These are phyloP conservation scores for Epinotia bilunana DNA, from an alignment of 2,888 invertebrate genomes.

Conservation along the genomic window DNA sequence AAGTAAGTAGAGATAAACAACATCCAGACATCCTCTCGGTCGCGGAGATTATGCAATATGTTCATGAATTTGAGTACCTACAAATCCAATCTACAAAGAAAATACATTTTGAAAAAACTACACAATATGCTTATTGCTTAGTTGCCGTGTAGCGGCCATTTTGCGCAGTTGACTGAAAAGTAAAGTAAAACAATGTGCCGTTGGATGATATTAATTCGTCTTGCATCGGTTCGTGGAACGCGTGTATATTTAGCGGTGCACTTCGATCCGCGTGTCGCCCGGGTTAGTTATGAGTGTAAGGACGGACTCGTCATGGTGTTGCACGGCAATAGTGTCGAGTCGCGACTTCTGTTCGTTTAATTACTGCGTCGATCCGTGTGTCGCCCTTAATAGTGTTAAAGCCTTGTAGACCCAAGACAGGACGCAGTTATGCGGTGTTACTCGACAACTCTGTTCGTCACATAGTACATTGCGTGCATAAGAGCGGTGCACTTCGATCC, in stretches of 20 bases:
- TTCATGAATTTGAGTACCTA: no score
- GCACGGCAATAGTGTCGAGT: neutral
- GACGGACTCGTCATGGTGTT: constrained; percentile 27
- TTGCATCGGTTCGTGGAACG: constrained; percentile 58
- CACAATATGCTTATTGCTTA: no score
- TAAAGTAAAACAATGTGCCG: constrained; percentile 48
- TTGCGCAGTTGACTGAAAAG: neutral
- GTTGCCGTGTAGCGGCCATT: neutral
- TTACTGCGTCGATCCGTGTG: neutral
- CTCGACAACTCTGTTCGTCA: no score
- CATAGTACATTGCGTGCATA: no score
- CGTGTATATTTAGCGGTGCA: constrained; percentile 45
- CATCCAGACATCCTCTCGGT: no score
- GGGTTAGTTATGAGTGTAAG: constrained; percentile 53
- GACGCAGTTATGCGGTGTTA: no score
- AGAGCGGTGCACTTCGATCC: constrained; percentile 48
- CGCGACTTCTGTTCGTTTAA: neutral
- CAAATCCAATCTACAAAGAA: no score
- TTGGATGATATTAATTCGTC: constrained; percentile 63
- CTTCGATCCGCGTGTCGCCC: constrained; percentile 54
- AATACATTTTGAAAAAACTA: no score
- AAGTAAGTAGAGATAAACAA: no score
- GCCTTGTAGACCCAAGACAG: no score
- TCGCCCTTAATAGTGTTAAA: no score
- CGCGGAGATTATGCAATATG: no score